Evolutionary conservation across 92 coral and sea anemone species (phyloP).

Genomic region (Actinernus sp.): DNA sequence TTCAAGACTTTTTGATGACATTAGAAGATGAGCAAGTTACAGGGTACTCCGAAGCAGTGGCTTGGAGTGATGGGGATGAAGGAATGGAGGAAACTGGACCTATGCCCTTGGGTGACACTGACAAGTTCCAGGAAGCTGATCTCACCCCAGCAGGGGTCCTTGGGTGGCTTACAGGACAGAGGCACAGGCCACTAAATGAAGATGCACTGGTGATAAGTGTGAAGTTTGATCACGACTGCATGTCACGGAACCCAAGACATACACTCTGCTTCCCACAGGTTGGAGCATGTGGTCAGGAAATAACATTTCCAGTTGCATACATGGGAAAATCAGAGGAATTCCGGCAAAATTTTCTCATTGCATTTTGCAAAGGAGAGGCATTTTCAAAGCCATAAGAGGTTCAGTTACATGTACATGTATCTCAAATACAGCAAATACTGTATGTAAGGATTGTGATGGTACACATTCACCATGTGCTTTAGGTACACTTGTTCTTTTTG

Average conservation of each 20-base stretch:
- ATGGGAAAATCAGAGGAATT: slow-evolving; percentile 26
- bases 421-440: too few relatives aligned
- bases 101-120: too few relatives aligned
- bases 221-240: slow-evolving; percentile 10
- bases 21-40: slow-evolving; percentile 42
- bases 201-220: neutral
- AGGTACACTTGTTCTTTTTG: too few relatives aligned
- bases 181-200: slow-evolving; percentile 5
- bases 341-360: slow-evolving; percentile 15
- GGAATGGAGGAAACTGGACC: slow-evolving; percentile 3
- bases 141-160: slow-evolving; percentile 23
- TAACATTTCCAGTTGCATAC: slow-evolving; percentile 34
- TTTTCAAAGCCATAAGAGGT: slow-evolving; percentile 27
- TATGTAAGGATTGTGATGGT: too few relatives aligned
- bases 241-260: slow-evolving; percentile 13
- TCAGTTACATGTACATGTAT: too few relatives aligned
- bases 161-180: slow-evolving; percentile 45
- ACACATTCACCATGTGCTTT: too few relatives aligned
- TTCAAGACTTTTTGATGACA: slow-evolving; percentile 39
- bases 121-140: slow-evolving; percentile 6
- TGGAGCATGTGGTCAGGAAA: slow-evolving; percentile 23
- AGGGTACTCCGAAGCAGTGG: slow-evolving; percentile 38
- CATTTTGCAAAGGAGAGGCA: slow-evolving; percentile 54
- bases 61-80: slow-evolving; percentile 17
- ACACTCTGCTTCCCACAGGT: slow-evolving; percentile 28